These are phyloP conservation scores for Chrysina gloriosa DNA, from an alignment of 2,888 invertebrate species.

Conservation along the genomic window DNA sequence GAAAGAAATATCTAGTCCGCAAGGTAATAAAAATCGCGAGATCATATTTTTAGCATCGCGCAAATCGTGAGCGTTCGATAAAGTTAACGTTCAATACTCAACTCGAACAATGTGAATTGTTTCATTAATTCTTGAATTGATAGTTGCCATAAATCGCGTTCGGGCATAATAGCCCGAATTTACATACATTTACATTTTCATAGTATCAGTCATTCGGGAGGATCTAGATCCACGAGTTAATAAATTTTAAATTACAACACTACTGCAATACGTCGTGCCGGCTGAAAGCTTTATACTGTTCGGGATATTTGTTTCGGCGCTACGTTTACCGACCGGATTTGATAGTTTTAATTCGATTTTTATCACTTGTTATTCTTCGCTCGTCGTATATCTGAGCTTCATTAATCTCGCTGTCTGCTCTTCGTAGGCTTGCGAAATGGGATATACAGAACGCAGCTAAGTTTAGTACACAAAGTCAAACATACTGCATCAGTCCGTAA, in stretches of 20 bases:
- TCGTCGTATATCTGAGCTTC: too few relatives aligned
- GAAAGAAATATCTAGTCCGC: too few relatives aligned
- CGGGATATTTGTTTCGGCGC: too few relatives aligned
- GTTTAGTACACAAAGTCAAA: too few relatives aligned
- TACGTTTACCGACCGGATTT: too few relatives aligned
- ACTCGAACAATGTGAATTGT: not conserved
- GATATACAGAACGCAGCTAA: too few relatives aligned
- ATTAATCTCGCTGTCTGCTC: too few relatives aligned
- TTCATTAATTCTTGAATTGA: slow-evolving; percentile 24
- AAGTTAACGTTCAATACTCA: not conserved
- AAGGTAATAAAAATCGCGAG: not conserved
- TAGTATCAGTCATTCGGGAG: not conserved
- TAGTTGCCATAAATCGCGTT: slow-evolving; percentile 1
- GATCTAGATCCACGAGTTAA: slow-evolving; percentile 15
- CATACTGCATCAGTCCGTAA: too few relatives aligned
- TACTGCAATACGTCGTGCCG: not conserved
- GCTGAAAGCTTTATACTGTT: not conserved
- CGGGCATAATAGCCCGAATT: slow-evolving; percentile 9
- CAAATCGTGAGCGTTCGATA: not conserved
- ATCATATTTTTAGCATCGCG: too few relatives aligned
- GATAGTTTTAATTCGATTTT: too few relatives aligned
- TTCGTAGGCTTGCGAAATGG: too few relatives aligned
- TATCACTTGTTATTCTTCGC: too few relatives aligned
- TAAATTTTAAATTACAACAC: slow-evolving; percentile 27
- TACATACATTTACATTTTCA: slow-evolving; percentile 33